phyloP scores from a whole-genome alignment of 2,797 vertebrate genomes.

The Ceyx erithaca region DNA sequence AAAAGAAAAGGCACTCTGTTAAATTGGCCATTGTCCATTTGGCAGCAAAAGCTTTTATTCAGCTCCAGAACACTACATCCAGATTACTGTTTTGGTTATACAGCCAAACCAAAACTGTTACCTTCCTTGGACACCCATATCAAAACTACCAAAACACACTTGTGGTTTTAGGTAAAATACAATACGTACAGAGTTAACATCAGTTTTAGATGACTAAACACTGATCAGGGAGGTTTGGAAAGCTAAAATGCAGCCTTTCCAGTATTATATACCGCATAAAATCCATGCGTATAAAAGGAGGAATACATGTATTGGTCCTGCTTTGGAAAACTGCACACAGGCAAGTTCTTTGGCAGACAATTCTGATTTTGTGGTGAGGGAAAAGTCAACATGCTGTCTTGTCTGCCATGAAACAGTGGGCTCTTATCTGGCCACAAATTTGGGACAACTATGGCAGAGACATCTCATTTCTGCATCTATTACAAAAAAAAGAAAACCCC shows the following conservation, averaged over 20 bases:
- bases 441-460: neutral
- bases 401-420: neutral
- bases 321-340: neutral
- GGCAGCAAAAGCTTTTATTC: constrained; percentile 1
- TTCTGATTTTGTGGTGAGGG: neutral
- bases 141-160: neutral
- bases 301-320: neutral
- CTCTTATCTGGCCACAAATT: neutral
- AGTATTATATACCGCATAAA: neutral
- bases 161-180: neutral
- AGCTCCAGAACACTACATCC: neutral
- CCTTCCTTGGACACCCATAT: neutral
- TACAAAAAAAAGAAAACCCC: neutral
- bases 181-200: neutral
- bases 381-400: neutral
- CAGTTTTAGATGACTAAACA: neutral
- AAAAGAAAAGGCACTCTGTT: neutral
- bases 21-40: neutral
- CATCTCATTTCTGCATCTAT: neutral
- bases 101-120: neutral
- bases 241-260: neutral
- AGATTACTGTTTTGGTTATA: neutral
- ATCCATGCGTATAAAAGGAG: neutral
- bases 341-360: neutral
- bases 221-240: neutral